Evolutionary conservation across 2,888 invertebrate genomes (phyloP).

Genomic region (Pteria penguin): DNA sequence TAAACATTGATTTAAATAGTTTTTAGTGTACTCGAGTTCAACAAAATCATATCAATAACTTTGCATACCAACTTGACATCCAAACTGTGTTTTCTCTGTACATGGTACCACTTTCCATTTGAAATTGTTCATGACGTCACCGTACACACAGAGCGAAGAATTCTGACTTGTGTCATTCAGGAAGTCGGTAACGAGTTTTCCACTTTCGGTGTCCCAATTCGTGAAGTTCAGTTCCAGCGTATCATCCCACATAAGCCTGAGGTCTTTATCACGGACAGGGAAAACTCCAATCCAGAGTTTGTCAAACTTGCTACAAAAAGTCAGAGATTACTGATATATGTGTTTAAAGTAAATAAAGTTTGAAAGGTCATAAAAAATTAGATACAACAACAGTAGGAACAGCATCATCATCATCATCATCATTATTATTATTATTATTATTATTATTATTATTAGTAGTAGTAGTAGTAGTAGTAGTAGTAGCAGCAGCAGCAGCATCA

Average conservation of each 20-base stretch:
- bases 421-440: no score
- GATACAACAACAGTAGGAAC: no score
- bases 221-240: background rate
- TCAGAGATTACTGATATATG: no score
- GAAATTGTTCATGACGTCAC: background rate
- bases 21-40: no score
- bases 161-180: background rate
- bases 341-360: no score
- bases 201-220: background rate
- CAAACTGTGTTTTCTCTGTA: slow-evolving; percentile 5
- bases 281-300: background rate
- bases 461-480: no score
- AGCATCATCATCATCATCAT: no score
- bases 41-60: no score
- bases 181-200: background rate
- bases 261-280: background rate
- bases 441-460: no score
- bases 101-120: slow-evolving; percentile 6
- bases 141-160: slow-evolving; percentile 7
- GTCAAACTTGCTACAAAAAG: background rate
- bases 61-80: slow-evolving; percentile 17
- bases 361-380: no score
- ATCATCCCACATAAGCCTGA: background rate
- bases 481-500: no score
- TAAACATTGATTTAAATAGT: no score